Percentiles rank a stretch among this genome's conserved stretches.
Evolutionary conservation across 23 tunicate genomes (phyloP).

Genomic region (Styela clava): DNA sequence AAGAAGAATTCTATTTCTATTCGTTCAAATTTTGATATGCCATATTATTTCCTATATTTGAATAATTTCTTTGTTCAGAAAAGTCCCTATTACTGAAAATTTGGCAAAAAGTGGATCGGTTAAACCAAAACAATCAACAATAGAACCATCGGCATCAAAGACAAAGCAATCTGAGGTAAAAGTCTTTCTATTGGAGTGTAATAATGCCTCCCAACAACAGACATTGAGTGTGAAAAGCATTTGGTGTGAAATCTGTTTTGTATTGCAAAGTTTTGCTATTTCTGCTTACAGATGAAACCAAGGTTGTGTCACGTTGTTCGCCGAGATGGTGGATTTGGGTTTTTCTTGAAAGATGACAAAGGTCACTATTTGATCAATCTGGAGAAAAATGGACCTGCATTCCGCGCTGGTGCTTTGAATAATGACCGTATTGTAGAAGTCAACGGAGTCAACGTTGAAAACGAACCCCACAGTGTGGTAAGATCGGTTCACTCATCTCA

Average conservation of each 20-base stretch:
- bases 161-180: too few species aligned
- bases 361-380: constrained; percentile 50
- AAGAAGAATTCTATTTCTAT: not conserved
- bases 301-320: constrained; percentile 45
- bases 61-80: too few species aligned
- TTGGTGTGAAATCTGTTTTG: too few species aligned
- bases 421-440: constrained; percentile 67
- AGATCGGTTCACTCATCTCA: not conserved
- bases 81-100: constrained; percentile 69
- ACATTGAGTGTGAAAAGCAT: too few species aligned
- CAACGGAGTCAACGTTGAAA: constrained; percentile 51
- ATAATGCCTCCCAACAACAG: too few species aligned
- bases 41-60: not conserved
- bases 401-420: constrained; percentile 52
- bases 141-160: not conserved
- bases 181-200: too few species aligned
- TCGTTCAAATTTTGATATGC: not conserved
- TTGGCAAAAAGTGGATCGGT: constrained; percentile 30
- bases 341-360: constrained; percentile 63
- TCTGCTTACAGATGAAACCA: constrained; percentile 32
- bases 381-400: constrained; percentile 67
- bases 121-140: constrained; percentile 10
- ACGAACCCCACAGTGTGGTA: constrained; percentile 50
- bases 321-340: constrained; percentile 49
- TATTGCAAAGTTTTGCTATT: too few species aligned